Base-by-base conservation (phyloP, 2,113 vertebrate genomes). In the Nerophis ophidion region DNA sequence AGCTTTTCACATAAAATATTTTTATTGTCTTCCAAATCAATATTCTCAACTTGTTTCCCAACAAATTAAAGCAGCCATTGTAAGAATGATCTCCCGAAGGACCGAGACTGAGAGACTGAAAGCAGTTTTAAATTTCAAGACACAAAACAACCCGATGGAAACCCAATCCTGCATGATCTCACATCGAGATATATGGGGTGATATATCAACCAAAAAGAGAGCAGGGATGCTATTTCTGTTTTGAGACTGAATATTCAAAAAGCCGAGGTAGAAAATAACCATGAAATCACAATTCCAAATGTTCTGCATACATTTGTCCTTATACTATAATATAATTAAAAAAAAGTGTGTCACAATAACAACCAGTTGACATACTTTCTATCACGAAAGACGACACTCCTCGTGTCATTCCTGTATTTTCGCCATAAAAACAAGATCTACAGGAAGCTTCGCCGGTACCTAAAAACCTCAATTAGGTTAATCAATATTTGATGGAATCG, bases 1-100 rank as follows among this genome's bases (percentile, higher is more conserved):
- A 88, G 86, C 86, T 91, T 91, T 90, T 83, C 90, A 79, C 75
- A 80, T 61, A 71, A 77, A 69, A 64, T 55, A 60, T 64, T 70
- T 79, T 68, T 68, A 19, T 35, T 48, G 8, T 44, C 40, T 11
- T 44, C 40, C 67, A 87, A 89, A 91, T 91, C 88, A 87, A 90
- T 90, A 89, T 89, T 88, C 79, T 86, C 74, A 71, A 85, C 79
- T 89, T 90, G 86, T 90, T 90, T 90, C 86, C 74, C 80, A 81
- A 74, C 80, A 88, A 89, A 90, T 89, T 86, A 91, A 89, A 91
- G 80, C 85, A 84, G 83, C 80, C 87, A 86, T 83, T 86, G 78
- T 84, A 61, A 66, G 72, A 61, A 67, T 77, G 71, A 63, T 73
- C 79, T 86, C 83, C 75, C 69, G 56, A 36, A 82, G 76, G 81